These are phyloP conservation scores for Hydrophis major DNA, from an alignment of 2,797 vertebrate genomes.

Conservation along the genomic window DNA sequence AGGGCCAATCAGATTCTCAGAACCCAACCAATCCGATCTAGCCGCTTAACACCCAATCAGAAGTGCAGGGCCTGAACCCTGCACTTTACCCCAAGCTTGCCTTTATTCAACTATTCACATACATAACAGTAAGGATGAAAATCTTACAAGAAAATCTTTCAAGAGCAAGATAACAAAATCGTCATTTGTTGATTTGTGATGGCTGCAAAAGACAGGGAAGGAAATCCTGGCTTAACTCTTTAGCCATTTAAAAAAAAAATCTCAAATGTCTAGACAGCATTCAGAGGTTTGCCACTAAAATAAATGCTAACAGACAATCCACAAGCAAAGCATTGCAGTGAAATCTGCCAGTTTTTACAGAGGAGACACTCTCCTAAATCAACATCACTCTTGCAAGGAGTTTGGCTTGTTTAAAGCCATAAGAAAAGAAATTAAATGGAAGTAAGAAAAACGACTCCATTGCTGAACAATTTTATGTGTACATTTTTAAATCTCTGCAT, in stretches of 20 bases:
- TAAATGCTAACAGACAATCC: conserved; percentile 56
- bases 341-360: conserved; percentile 49
- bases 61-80: too few relatives aligned
- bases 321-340: conserved; percentile 29
- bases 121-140: not conserved
- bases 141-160: not conserved
- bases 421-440: conserved; percentile 43
- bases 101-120: too few relatives aligned
- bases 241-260: conserved; percentile 53
- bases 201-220: conserved; percentile 13
- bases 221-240: conserved; percentile 34
- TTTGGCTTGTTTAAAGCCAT: conserved; percentile 32
- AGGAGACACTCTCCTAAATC: conserved; percentile 35
- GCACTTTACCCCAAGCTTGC: too few relatives aligned
- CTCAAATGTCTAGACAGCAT: conserved; percentile 56
- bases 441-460: conserved; percentile 17
- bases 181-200: conserved; percentile 22
- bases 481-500: not conserved
- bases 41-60: too few relatives aligned
- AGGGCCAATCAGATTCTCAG: too few relatives aligned
- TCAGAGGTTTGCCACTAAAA: conserved; percentile 56
- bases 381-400: conserved; percentile 31
- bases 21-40: too few relatives aligned
- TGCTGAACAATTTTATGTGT: not conserved
- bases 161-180: conserved; percentile 23